Base-by-base conservation (phyloP, 2,888 invertebrate species). In the Pachliopta kotzebuea region DNA sequence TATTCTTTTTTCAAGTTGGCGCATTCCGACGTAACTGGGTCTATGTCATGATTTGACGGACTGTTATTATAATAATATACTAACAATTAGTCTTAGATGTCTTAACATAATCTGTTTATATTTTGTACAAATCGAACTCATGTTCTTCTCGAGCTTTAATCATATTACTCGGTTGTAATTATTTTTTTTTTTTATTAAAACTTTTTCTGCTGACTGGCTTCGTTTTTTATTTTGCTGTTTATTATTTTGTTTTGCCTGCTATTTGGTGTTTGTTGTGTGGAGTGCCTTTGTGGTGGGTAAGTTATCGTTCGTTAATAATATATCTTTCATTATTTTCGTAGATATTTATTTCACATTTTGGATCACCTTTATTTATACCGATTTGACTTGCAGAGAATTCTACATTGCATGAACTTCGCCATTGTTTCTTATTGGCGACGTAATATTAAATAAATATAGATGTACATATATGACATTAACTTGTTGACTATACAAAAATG, bases 61-160 rank as follows among this genome's bases (percentile, higher is more conserved):
- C 67, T 70, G 70, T 70, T 68, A 69, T 63, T 60, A 66, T 63
- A 66, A 37, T 37, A 37, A 37, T 65, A 49, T 67, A 68, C 63
- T 62, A 71, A 69, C 61, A 49, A 58, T 65, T 70, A 71, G 66
- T 62, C 31, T 65, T n/a, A 58, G 66, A 60, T 64, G 54, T 70
- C 66, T 65, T 65, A 67, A 65, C 62, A 60, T 53, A 63, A 63
- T 68, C 68, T 71, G 70, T 75, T 71, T 60, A 69, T 70, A 70
- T 71, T 81, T 81, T 89, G 84, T 88, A 88, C 83, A 86, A 85
- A 77, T 70, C 67, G 79, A 85, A 84, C 79, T 84, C 78, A 83
- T 84, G 87, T 89, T 92, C 90, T 92, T 90, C 70, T 88, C 86
- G 83, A 93, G 89, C 90, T 90, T 91, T 90, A 88, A 90, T 85